phyloP scores from a whole-genome alignment of 2,888 invertebrate genomes.

The Hydrotaea cyrtoneurina region DNA sequence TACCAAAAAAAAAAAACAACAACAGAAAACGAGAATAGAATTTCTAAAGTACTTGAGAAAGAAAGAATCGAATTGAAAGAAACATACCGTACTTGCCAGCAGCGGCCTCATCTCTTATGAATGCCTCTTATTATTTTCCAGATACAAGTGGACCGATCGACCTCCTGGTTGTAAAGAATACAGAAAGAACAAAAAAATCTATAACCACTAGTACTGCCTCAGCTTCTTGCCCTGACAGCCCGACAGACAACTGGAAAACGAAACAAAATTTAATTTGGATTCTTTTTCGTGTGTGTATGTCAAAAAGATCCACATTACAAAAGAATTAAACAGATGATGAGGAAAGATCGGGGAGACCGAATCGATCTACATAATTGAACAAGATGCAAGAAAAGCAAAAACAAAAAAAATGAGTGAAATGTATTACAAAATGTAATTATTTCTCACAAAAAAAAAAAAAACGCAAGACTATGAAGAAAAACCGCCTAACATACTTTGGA shows the following conservation, averaged over 20 bases:
- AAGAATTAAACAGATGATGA: slow-evolving; percentile 44
- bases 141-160: slow-evolving; percentile 39
- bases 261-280: background rate
- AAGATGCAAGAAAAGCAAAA: slow-evolving; percentile 20
- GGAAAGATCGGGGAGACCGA: slow-evolving; percentile 13
- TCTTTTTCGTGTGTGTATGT: slow-evolving; percentile 45
- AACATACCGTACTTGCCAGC: background rate
- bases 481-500: background rate
- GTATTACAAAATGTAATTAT: slow-evolving; percentile 19
- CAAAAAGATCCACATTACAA: slow-evolving; percentile 53
- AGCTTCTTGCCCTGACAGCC: no score
- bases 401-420: slow-evolving; percentile 16
- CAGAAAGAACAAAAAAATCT: no score
- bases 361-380: slow-evolving; percentile 32
- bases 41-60: slow-evolving; percentile 53
- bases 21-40: no score
- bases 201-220: no score
- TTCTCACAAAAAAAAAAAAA: no score
- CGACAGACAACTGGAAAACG: slow-evolving; percentile 39
- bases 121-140: background rate
- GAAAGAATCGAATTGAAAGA: slow-evolving; percentile 4
- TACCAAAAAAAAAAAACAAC: background rate
- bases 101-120: background rate
- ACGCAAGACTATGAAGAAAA: background rate
- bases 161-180: no score